Evolutionary conservation across 2,888 invertebrate genomes (phyloP).

Genomic region (Drosophila tanythrix): DNA sequence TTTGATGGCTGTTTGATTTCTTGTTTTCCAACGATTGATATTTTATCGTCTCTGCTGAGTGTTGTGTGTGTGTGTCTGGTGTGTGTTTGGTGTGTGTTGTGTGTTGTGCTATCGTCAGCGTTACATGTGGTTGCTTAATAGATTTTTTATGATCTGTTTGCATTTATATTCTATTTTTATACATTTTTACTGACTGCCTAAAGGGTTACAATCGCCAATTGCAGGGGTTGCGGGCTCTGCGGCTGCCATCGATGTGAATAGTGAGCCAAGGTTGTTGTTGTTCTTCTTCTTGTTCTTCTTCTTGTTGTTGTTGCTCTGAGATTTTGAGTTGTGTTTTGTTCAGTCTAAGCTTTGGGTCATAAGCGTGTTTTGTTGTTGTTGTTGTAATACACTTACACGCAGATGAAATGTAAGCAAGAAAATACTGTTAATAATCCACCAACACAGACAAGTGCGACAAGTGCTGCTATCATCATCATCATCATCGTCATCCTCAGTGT

Average conservation of each 20-base stretch:
- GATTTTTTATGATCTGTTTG: conserved; percentile 81
- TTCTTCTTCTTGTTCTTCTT: conserved; percentile 17
- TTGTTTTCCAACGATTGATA: conserved; percentile 81
- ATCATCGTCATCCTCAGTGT: conserved; percentile 21
- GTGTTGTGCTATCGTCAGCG: conserved; percentile 48
- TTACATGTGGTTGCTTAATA: conserved; percentile 78
- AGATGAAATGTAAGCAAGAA: conserved; percentile 67
- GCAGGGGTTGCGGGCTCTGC: not conserved
- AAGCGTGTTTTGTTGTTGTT: conserved; percentile 46
- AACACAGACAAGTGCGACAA: conserved; percentile 34
- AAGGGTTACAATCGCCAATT: conserved; percentile 56
- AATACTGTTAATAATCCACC: conserved; percentile 68
- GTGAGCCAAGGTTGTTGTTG: not conserved
- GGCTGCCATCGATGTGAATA: not conserved
- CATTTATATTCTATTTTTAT: conserved; percentile 50
- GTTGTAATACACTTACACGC: conserved; percentile 41
- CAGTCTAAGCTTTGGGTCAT: conserved; percentile 17
- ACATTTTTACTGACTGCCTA: conserved; percentile 31
- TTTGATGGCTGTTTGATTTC: conserved; percentile 83
- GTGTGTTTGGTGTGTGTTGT: conserved; percentile 29
- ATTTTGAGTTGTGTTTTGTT: not conserved
- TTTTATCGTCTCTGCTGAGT: conserved; percentile 66
- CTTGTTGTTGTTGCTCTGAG: conserved; percentile 12
- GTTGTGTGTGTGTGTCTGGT: conserved; percentile 8
- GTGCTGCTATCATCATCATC: conserved; percentile 62